Evolutionary conservation across 2,888 invertebrate genomes (phyloP), one percentile per base, ranked within the genome.

Genomic region (Leistus spinibarbis): DNA sequence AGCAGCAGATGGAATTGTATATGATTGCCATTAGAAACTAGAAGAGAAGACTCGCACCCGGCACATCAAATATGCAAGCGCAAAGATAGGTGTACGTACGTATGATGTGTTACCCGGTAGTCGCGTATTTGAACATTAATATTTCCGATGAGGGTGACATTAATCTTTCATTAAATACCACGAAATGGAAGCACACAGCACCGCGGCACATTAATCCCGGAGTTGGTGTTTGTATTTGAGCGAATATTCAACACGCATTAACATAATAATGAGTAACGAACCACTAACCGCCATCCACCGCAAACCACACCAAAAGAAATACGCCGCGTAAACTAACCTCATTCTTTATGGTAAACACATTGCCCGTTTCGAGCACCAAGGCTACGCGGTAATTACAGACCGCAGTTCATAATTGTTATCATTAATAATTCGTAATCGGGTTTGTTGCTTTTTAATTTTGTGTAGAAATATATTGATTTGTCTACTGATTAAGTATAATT

Each of bases 111-210:
- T 10, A 16, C 64, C 16, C 24, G 24, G n/a, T 23, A 64, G 17
- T 23, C 19, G 13, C 64, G 27, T 23, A 60, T 64, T 64, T 17
- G 24, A 57, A 65, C 72, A 72, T 72, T 53, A 66, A 72, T 72
- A 72, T 72, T 72, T 72, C 72, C 72, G 66, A 72, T 72, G 72
- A 72, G 54, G 62, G 60, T 66, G 72, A 66, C 72, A 72, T 72
- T 72, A 72, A 72, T 66, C 64, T 72, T 72, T 72, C 72, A 72
- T 72, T 72, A 72, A 72, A 65, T 57, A 66, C 54, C 57, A n/a
- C 66, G 57, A 72, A 19, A 57, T 66, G n/a, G 65, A 72, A 56
- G 20, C 22, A 22, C 54, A 62, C 22, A n/a, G 27, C 40, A 22
- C 24, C 24, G 24, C 13, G 57, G 57, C 57, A 62, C 20, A 27